These are phyloP conservation scores for Sciurus carolinensis DNA, from an alignment of 2,797 vertebrate genomes.

Conservation along the genomic window DNA sequence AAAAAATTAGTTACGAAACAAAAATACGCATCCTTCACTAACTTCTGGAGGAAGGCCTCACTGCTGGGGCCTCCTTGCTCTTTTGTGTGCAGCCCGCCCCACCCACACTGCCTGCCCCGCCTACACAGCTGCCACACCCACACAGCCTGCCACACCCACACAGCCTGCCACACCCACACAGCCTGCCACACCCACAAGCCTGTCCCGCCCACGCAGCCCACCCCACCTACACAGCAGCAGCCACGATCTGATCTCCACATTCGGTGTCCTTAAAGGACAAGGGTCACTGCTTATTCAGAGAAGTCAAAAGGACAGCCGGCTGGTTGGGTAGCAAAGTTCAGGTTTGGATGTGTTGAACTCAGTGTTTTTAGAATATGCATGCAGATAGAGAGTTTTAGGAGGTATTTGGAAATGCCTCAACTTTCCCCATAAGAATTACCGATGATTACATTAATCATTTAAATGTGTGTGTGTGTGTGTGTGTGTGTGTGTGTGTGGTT, in stretches of 20 bases:
- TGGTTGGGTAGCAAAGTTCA: not conserved
- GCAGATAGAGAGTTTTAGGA: not conserved
- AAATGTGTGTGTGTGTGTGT: not conserved
- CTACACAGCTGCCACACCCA: not conserved
- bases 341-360: not conserved
- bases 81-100: not conserved
- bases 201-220: not conserved
- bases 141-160: not conserved
- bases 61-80: not conserved
- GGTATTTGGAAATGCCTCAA: not conserved
- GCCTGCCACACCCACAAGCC: no score
- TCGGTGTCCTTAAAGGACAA: not conserved
- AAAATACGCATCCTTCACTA: not conserved
- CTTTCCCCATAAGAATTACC: not conserved
- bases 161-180: not conserved
- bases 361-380: not conserved
- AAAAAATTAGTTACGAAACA: not conserved
- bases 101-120: no score
- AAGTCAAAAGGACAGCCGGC: not conserved
- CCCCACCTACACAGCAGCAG: not conserved
- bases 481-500: not conserved
- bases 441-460: not conserved
- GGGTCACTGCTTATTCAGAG: not conserved
- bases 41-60: not conserved
- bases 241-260: not conserved